Evolutionary conservation across 2,888 invertebrate genomes (phyloP).

Genomic region (Xanthorhoe spadicearia): DNA sequence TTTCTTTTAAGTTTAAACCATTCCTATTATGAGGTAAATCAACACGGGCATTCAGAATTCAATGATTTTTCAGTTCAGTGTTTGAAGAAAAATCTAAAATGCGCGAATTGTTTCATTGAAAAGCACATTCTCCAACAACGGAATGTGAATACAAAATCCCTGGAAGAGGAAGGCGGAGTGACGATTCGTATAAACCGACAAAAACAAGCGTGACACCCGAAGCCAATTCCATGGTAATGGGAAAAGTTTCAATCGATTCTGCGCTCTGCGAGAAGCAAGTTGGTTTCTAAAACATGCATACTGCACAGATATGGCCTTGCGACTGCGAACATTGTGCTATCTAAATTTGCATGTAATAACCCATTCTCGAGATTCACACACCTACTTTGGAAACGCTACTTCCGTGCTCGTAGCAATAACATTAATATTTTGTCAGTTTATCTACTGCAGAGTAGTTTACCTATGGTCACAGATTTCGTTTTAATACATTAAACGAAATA

Average conservation of each 20-base stretch:
- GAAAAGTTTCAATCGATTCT: slow-evolving; percentile 71
- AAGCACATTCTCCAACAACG: slow-evolving; percentile 21
- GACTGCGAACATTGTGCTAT: slow-evolving; percentile 30
- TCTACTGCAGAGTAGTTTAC: not conserved
- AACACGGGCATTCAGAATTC: too few relatives aligned
- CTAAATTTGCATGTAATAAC: slow-evolving; percentile 38
- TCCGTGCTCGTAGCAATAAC: slow-evolving; percentile 16
- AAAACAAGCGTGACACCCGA: slow-evolving; percentile 57
- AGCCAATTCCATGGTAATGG: slow-evolving; percentile 65
- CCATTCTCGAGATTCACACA: slow-evolving; percentile 35
- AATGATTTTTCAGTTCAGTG: too few relatives aligned
- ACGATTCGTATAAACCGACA: slow-evolving; percentile 50
- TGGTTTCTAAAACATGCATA: slow-evolving; percentile 44
- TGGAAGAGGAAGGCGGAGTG: slow-evolving; percentile 25
- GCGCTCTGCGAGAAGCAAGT: slow-evolving; percentile 43
- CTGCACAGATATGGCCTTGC: slow-evolving; percentile 33
- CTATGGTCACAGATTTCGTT: not conserved
- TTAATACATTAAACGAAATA: not conserved
- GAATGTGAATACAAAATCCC: slow-evolving; percentile 21
- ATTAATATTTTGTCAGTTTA: slow-evolving; percentile 1
- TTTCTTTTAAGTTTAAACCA: not conserved
- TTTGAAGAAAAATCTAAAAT: not conserved
- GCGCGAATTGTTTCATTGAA: slow-evolving; percentile 1
- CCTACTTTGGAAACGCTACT: slow-evolving; percentile 27
- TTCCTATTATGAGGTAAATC: not conserved